A percentile compares a stretch with the other conserved stretches of the same genome.
Conservation (phyloP, 2,113 vertebrate genomes). For the Coregonus clupeaformis region DNA sequence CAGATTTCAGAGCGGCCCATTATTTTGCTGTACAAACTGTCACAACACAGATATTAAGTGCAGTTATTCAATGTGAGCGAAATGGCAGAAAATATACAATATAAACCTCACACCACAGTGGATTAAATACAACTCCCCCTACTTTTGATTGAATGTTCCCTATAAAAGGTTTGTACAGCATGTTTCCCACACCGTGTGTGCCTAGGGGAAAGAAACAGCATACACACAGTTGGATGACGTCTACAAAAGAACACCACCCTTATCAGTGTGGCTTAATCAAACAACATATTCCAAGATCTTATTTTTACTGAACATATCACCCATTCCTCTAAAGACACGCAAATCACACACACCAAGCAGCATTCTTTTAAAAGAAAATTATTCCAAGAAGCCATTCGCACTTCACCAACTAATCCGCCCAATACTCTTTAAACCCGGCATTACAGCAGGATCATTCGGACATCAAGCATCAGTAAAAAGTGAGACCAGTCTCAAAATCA, state of each 20-base stretch:
- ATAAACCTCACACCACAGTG: neutral
- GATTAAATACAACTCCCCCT: constrained; percentile 30
- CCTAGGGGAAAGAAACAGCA: too few species aligned
- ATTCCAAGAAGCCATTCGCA: constrained; percentile 31
- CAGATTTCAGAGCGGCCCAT: neutral
- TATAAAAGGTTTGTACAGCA: too few species aligned
- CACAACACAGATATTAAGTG: constrained; percentile 35
- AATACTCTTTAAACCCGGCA: constrained; percentile 23
- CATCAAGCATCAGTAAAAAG: constrained; percentile 5
- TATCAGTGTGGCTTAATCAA: neutral
- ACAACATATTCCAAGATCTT: neutral
- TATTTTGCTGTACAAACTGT: constrained; percentile 8
- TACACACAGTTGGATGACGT: neutral
- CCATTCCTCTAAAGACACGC: neutral
- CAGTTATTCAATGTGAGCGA: constrained; percentile 65
- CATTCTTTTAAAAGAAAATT: constrained; percentile 23
- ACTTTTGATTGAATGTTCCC: constrained; percentile 27
- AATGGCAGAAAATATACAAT: constrained; percentile 19
- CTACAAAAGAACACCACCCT: too few species aligned
- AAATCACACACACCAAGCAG: neutral
- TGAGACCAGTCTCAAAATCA: constrained; percentile 10
- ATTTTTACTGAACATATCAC: neutral
- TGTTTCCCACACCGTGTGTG: too few species aligned
- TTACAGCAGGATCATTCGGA: constrained; percentile 10
- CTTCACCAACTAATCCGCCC: constrained; percentile 7